A percentile compares a stretch with the other conserved stretches of the same genome.
phyloP scores from a whole-genome alignment of 2,797 vertebrate species.

The Gymnocypris eckloni region DNA sequence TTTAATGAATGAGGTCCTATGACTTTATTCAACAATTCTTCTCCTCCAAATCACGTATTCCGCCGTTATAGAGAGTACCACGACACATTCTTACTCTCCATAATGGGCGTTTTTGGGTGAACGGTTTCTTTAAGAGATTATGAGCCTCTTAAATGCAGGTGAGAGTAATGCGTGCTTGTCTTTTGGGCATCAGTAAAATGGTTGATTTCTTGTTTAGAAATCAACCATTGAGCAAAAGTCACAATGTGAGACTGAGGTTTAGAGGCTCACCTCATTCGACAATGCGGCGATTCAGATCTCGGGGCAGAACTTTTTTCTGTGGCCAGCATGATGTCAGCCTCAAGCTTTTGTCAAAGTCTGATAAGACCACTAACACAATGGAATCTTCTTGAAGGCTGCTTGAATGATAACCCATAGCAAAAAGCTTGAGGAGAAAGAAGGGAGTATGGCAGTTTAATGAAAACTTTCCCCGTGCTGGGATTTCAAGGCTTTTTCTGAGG shows the following conservation, averaged over 20 bases:
- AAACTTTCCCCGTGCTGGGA: constrained; percentile 56
- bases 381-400: constrained; percentile 47
- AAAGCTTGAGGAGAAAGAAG: constrained; percentile 52
- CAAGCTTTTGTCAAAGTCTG: constrained; percentile 47
- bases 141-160: background rate
- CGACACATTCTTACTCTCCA: too few relatives aligned
- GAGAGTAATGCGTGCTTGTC: constrained; percentile 20
- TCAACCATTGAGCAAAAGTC: too few relatives aligned
- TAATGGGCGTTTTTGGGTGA: background rate
- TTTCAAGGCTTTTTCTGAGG: constrained; percentile 58
- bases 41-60: too few relatives aligned
- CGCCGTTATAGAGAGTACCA: background rate
- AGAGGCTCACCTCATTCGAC: constrained; percentile 34
- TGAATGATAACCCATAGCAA: constrained; percentile 57
- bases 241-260: constrained; percentile 28
- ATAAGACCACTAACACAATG: constrained; percentile 58
- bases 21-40: too few relatives aligned
- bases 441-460: constrained; percentile 54
- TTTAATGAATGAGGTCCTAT: too few relatives aligned
- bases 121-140: background rate
- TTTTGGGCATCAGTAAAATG: constrained; percentile 11
- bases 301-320: constrained; percentile 35
- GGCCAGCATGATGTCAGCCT: constrained; percentile 24
- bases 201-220: constrained; percentile 31
- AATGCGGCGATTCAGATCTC: constrained; percentile 50